Evolutionary conservation across 2,113 vertebrate genomes (phyloP).

Genomic region (Baryphthengus martii): DNA sequence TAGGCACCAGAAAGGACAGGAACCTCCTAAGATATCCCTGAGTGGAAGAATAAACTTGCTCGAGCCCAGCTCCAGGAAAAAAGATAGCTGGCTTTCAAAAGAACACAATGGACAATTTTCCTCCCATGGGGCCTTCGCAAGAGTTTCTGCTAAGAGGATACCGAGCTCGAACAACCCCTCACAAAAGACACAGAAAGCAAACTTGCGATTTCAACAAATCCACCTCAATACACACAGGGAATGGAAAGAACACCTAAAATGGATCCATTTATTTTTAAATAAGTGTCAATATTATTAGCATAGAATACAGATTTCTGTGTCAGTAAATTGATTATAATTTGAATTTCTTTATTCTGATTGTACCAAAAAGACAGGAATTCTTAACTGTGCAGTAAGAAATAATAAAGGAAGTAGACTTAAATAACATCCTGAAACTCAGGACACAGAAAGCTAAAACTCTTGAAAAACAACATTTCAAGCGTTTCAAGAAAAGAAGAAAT

Average conservation of each 20-base stretch:
- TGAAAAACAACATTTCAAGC: background rate
- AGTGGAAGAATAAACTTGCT: conserved; percentile 53
- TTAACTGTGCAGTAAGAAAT: background rate
- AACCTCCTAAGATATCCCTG: conserved; percentile 47
- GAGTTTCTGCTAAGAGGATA: conserved; percentile 24
- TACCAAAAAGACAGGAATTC: background rate
- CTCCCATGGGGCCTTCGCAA: conserved; percentile 1
- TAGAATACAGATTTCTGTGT: background rate
- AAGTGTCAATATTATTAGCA: background rate
- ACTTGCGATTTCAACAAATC: background rate
- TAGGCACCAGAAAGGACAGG: conserved; percentile 32
- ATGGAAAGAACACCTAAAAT: background rate
- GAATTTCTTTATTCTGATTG: background rate
- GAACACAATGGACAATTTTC: conserved; percentile 48
- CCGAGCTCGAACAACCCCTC: background rate
- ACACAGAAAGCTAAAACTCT: background rate
- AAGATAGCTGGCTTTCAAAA: conserved; percentile 37
- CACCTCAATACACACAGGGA: background rate
- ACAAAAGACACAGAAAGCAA: background rate
- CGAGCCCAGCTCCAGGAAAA: conserved; percentile 31
- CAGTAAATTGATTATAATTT: background rate
- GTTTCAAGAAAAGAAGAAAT: background rate
- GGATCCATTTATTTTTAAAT: background rate
- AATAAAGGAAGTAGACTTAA: background rate
- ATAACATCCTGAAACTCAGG: background rate